Evolutionary conservation across 2,113 vertebrate species (phyloP).

Genomic region (Notothenia coriiceps): DNA sequence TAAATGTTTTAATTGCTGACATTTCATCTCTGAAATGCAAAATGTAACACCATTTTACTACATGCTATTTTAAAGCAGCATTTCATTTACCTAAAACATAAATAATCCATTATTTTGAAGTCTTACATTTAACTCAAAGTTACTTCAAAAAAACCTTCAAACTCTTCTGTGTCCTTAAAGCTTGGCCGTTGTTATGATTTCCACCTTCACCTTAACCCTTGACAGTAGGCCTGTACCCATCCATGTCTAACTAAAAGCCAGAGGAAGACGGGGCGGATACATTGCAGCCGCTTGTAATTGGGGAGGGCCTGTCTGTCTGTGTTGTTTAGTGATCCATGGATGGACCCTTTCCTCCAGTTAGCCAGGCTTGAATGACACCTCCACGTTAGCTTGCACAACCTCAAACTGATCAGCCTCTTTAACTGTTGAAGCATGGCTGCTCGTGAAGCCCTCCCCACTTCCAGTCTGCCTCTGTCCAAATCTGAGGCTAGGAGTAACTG

Average conservation of each 20-base stretch:
- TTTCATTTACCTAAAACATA: background rate
- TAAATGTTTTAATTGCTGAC: conserved; percentile 17
- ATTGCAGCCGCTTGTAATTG: conserved; percentile 67
- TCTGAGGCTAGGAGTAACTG: conserved; percentile 71
- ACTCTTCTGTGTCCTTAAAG: conserved; percentile 2
- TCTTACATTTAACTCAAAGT: conserved; percentile 4
- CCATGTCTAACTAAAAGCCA: conserved; percentile 53
- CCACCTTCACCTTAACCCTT: conserved; percentile 28
- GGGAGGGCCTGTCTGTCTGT: conserved; percentile 63
- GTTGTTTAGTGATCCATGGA: conserved; percentile 77
- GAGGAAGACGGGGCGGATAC: conserved; percentile 31
- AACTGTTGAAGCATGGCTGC: conserved; percentile 75
- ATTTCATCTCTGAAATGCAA: conserved; percentile 27
- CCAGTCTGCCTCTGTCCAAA: conserved; percentile 59
- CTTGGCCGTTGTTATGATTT: conserved; percentile 36
- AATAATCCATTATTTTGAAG: background rate
- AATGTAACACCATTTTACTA: conserved; percentile 17
- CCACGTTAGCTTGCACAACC: conserved; percentile 64
- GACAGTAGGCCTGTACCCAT: background rate
- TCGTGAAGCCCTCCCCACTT: conserved; percentile 30
- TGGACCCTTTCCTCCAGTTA: conserved; percentile 69
- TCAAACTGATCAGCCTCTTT: conserved; percentile 75
- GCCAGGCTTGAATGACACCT: conserved; percentile 75
- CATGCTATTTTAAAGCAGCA: background rate
- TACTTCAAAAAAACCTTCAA: background rate